These are phyloP conservation scores for Amphiprion percula DNA, from an alignment of 2,113 vertebrate genomes.

Conservation along the genomic window DNA sequence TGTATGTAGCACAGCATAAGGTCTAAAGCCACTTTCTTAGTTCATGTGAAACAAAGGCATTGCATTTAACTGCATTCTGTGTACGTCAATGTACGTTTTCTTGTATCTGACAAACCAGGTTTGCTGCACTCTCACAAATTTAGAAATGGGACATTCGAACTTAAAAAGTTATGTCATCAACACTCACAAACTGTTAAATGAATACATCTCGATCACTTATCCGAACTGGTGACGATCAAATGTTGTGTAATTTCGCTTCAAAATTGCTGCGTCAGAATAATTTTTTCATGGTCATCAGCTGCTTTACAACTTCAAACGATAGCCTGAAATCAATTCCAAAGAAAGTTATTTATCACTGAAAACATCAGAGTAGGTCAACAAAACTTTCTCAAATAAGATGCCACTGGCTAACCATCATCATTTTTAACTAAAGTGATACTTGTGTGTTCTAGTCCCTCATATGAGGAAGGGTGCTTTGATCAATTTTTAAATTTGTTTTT, in stretches of 20 bases:
- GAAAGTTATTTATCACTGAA: constrained; percentile 15
- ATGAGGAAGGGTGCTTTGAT: background rate
- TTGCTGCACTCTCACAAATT: constrained; percentile 7
- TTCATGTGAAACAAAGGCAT: background rate
- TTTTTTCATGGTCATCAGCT: constrained; percentile 45
- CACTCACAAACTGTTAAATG: constrained; percentile 6
- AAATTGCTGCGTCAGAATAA: constrained; percentile 38
- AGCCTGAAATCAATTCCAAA: constrained; percentile 40
- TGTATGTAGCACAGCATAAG: background rate
- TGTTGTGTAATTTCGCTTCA: constrained; percentile 22
- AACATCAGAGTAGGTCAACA: constrained; percentile 25
- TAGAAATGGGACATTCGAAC: constrained; percentile 13
- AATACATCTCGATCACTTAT: constrained; percentile 22
- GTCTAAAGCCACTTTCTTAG: background rate
- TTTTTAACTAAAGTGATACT: background rate
- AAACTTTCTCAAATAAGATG: constrained; percentile 25
- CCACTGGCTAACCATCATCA: background rate
- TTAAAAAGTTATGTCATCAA: constrained; percentile 5
- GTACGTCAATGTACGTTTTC: background rate
- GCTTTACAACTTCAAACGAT: constrained; percentile 59
- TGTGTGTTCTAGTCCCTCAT: background rate
- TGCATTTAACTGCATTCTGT: background rate
- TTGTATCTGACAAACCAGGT: background rate
- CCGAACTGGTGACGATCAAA: constrained; percentile 14
- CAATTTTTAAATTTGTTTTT: background rate